Base-by-base conservation (phyloP, 2,113 vertebrate species). In the Varanus komodoensis region DNA sequence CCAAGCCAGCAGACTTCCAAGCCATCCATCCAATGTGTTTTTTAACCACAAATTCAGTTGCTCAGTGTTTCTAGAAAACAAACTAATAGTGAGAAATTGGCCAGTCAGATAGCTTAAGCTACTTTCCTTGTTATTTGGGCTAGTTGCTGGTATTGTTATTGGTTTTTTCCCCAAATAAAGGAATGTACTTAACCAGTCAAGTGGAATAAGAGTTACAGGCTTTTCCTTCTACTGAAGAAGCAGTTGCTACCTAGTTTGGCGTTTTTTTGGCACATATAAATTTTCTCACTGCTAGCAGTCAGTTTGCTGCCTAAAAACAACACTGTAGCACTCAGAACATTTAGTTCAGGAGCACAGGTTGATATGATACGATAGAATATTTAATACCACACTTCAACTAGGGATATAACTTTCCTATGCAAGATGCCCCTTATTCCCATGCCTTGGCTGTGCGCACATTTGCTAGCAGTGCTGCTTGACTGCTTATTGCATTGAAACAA, bases 231-330 rank as follows among this genome's bases (percentile, higher is more conserved):
- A 67, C 34, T 87, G 44, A 11, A 91, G 82, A 91, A 77, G 48
- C 54, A 93, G 90, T 89, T 95, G 91, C 90, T 78, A 91, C 29
- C 48, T 75, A n/a, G 80, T 52, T 64, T 73, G 17, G 50, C 32
- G n/a, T 44, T 92, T 89, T 74, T 84, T 93, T 95, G 93, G 90
- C 85, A 94, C 14, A 73, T 52, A 69, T 69, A 83, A 38, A 82
- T 61, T 77, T 93, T 73, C 89, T 87, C 84, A 85, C 64, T 90
- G 81, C 71, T 83, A 89, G 67, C 86, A 93, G 89, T 32, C 79
- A 48, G 82, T 86, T 77, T 81, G 91, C 57, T 93, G 84, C 64
- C 93, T 92, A 54, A 92, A 94, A 94, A 92, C 91, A 95, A 91
- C 34, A 84, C 0, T 0, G 8, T 92, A 27, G 38, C 1, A 0